Base-by-base conservation (phyloP, 2,113 vertebrate species). In the Pterocles orientalis region DNA sequence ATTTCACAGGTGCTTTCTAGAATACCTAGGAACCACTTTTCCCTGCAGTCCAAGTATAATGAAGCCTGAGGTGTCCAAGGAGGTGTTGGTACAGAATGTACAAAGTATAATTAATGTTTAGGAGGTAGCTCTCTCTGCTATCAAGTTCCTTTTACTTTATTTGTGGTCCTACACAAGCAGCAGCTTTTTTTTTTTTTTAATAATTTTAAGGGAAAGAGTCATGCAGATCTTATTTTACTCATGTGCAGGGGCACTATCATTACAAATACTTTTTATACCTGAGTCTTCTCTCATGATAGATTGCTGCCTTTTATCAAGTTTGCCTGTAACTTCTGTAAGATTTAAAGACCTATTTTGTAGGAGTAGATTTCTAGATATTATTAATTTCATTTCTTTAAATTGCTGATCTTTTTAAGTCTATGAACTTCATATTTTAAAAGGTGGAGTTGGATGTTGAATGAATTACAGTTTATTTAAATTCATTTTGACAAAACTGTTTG, bases 201-300 rank as follows among this genome's bases (percentile, higher is more conserved):
- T 6, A 43, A 50, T 33, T 66, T 1, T 29, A 33, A 64, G 10
- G 4, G n/a, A 69, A 64, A 17, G n/a, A 50, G 23, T 28, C 24
- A 28, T 18, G 10, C 7, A 61, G 24, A 4, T 16, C 76, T 90
- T 70, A 7, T 36, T 84, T 68, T 53, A 31, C 13, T 76, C 17
- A n/a, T 41, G 33, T 56, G 18, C 26, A 20, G 12, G 12, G 41
- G 8, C 2, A 1, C 10, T 68, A 10, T 36, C 1, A 1, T 76
- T 80, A 29, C 24, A 10, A 82, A 53, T 48, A 57, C 20, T 53
- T 84, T 77, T 91, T 58, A 47, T 36, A 64, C 12, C 18, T 20
- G 15, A 39, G 12, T 17, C 24, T 87, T 36, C 41, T 33, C 24
- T 64, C 4, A 2, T 50, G 34, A 43, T 34, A 31, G 76, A 77